Base-by-base conservation (phyloP, 1,140 invertebrate species). In the Schlechtendalia chinensis region DNA sequence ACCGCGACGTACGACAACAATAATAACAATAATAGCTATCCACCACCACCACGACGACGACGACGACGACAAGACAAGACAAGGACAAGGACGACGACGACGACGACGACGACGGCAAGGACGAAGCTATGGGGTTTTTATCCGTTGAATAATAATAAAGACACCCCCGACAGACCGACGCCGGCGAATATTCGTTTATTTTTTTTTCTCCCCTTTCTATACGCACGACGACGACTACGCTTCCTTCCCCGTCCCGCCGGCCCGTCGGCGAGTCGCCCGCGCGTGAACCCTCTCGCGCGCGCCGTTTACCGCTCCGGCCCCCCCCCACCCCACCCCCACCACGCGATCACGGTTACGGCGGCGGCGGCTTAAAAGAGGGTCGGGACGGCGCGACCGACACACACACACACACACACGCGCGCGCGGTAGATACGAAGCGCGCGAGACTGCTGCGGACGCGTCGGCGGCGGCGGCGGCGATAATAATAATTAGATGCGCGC, bases 71-170 rank as follows among this genome's bases (percentile, higher is more conserved):
- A n/a, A n/a, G 65, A 67, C 19, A n/a, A n/a, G 65, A 67, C 63
- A 19, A 45, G 32, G 63, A 32, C 5, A 12, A 27, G 6, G 65
- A 29, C 69, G 69, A 54, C 45, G 65, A 67, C 19, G 65, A 67
- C 63, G 32, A 45, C 45, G 65, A 67, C 19, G 65, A 67, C 63
- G 32, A 45, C 63, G 63, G 19, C 5, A 12, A 27, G 6, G 65
- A 29, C 69, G 69, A 54, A 47, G 69, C 69, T 72, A 54, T n/a
- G 58, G 75, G 75, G 58, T 79, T 79, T 77, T 79, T 79, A 79
- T 63, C 75, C 75, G 75, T 79, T 63, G 75, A 79, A 79, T 79
- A 79, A 79, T 61, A 79, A 79, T 79, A 79, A 79, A 59, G 75
- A 59, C 75, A 61, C 75, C 75, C 75, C 75, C 75, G 75, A 79